A percentile compares a stretch with the other conserved stretches of the same genome.
Conservation (phyloP, 2,797 vertebrate genomes). For the Mastacembelus armatus region DNA sequence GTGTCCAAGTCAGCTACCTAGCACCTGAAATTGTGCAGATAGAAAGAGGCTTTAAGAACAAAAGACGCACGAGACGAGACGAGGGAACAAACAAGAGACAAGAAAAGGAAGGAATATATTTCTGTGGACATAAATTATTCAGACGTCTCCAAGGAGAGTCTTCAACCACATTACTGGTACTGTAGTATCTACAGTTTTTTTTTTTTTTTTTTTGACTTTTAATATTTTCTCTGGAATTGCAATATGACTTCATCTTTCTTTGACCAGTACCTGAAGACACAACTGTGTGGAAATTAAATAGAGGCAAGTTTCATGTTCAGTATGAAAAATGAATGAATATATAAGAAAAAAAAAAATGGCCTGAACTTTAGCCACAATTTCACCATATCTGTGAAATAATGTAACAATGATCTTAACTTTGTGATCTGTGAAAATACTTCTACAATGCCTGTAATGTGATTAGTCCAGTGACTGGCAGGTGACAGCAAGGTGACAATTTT, state of each 20-base stretch:
- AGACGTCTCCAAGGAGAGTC: constrained; percentile 50
- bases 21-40: constrained; percentile 44
- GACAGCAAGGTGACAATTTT: constrained; percentile 13
- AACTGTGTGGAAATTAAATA: background rate
- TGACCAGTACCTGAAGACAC: constrained; percentile 14
- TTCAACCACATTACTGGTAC: constrained; percentile 33
- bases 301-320: constrained; percentile 3
- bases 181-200: constrained; percentile 36
- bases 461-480: too few species aligned
- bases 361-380: too few species aligned
- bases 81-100: constrained; percentile 49
- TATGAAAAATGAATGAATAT: background rate
- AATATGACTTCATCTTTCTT: constrained; percentile 27
- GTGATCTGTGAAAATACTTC: too few species aligned
- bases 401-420: too few species aligned
- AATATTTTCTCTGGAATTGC: constrained; percentile 35
- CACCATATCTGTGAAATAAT: too few species aligned
- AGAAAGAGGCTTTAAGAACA: constrained; percentile 36
- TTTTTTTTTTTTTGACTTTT: constrained; percentile 2
- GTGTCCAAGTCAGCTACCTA: constrained; percentile 22
- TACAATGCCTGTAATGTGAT: too few species aligned
- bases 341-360: too few species aligned
- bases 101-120: constrained; percentile 60
- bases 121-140: constrained; percentile 72
- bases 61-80: constrained; percentile 35